phyloP scores from a whole-genome alignment of 2,888 invertebrate genomes.

The Anarsia innoxiella region DNA sequence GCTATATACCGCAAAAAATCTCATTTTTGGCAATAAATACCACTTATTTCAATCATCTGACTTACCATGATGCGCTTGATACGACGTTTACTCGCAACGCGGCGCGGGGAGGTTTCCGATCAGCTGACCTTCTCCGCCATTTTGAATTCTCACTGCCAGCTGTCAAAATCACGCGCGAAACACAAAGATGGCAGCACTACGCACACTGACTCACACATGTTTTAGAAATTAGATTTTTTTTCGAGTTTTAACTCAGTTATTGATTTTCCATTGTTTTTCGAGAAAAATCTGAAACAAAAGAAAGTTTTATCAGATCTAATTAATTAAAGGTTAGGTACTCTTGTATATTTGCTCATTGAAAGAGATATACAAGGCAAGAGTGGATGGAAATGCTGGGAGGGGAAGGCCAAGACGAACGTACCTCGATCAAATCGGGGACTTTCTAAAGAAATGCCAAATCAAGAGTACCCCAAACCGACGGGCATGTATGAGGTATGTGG shows the following conservation, averaged over 20 bases:
- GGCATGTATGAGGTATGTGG: too few species aligned
- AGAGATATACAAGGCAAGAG: too few species aligned
- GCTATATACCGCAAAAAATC: too few species aligned
- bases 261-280: background rate
- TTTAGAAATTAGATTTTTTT: conserved; percentile 13
- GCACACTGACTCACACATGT: conserved; percentile 33
- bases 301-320: background rate
- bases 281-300: conserved; percentile 2
- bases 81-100: conserved; percentile 54
- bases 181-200: conserved; percentile 1
- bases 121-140: conserved; percentile 73
- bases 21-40: too few species aligned
- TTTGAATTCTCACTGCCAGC: conserved; percentile 48
- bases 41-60: too few species aligned
- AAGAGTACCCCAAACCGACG: too few species aligned
- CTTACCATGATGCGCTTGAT: conserved; percentile 68
- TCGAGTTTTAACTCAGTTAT: background rate
- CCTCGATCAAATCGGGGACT: too few species aligned
- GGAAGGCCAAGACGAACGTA: too few species aligned
- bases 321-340: too few species aligned
- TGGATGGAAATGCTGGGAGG: too few species aligned
- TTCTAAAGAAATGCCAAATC: too few species aligned
- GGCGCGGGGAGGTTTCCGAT: conserved; percentile 60
- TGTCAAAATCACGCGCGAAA: conserved; percentile 21
- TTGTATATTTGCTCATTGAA: too few species aligned